Evolutionary conservation across 2,888 invertebrate genomes (phyloP).

Genomic region (Drosophila subsilvestris): DNA sequence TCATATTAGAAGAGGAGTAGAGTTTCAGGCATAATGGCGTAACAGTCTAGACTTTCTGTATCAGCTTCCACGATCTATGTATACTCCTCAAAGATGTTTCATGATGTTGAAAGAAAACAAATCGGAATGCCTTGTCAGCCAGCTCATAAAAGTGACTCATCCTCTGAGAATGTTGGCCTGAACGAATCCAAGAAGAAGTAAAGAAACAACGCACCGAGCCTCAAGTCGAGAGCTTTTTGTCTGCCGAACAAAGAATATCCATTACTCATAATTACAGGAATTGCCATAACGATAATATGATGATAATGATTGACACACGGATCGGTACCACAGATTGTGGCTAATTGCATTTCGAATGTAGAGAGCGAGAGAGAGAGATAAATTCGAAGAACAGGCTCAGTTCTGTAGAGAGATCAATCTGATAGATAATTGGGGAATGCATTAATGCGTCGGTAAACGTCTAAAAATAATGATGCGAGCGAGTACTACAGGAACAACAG

Average conservation of each 20-base stretch:
- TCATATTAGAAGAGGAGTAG: neutral
- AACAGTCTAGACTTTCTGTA: neutral
- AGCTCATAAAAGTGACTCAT: conserved; percentile 21
- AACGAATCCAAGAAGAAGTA: conserved; percentile 13
- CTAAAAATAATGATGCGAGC: conserved; percentile 33
- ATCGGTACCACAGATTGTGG: conserved; percentile 40
- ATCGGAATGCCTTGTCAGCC: conserved; percentile 14
- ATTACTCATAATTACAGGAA: conserved; percentile 49
- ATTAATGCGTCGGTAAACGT: conserved; percentile 22
- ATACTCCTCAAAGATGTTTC: neutral
- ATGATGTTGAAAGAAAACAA: neutral
- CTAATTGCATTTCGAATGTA: conserved; percentile 34
- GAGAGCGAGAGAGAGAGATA: neutral
- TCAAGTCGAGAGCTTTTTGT: conserved; percentile 7
- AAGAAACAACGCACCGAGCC: conserved; percentile 3
- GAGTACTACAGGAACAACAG: neutral
- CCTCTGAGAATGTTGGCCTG: conserved; percentile 21
- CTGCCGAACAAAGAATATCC: conserved; percentile 27
- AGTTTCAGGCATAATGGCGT: too few species aligned
- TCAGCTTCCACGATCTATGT: neutral
- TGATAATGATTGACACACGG: conserved; percentile 39
- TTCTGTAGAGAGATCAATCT: conserved; percentile 23
- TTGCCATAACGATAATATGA: conserved; percentile 14
- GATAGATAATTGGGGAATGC: conserved; percentile 23
- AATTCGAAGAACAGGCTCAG: conserved; percentile 18